phyloP scores from a whole-genome alignment of 2,113 vertebrate genomes.

The Tetrax tetrax region DNA sequence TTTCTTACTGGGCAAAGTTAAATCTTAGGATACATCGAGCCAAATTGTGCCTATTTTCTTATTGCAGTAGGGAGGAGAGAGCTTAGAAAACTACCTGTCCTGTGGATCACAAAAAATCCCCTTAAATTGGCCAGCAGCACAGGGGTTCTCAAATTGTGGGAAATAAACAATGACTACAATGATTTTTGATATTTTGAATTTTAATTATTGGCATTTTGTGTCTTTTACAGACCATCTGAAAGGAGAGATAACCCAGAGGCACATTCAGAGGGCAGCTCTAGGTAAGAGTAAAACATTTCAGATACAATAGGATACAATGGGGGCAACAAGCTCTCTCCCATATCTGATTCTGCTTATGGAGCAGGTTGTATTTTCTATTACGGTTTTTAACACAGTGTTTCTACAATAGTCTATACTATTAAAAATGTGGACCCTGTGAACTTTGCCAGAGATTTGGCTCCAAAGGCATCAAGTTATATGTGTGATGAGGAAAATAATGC shows the following conservation, averaged over 20 bases:
- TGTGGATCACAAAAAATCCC: neutral
- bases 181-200: neutral
- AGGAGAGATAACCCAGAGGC: constrained; percentile 80
- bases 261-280: constrained; percentile 83
- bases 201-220: neutral
- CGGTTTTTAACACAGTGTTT: neutral
- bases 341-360: neutral
- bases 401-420: neutral
- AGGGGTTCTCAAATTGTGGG: neutral
- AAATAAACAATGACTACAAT: neutral
- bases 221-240: constrained; percentile 85
- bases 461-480: neutral
- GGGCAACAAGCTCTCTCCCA: neutral
- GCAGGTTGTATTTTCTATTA: neutral
- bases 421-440: neutral
- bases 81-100: neutral
- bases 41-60: neutral
- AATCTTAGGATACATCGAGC: neutral
- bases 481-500: neutral
- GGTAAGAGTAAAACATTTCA: constrained; percentile 73
- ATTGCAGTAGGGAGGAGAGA: neutral
- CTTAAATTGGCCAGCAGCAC: neutral
- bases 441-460: neutral
- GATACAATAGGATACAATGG: neutral
- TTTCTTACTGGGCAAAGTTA: neutral